Evolutionary conservation across 1,140 invertebrate species (phyloP), one percentile per base, ranked within the genome.

Genomic region (Drosophila lacteicornis): DNA sequence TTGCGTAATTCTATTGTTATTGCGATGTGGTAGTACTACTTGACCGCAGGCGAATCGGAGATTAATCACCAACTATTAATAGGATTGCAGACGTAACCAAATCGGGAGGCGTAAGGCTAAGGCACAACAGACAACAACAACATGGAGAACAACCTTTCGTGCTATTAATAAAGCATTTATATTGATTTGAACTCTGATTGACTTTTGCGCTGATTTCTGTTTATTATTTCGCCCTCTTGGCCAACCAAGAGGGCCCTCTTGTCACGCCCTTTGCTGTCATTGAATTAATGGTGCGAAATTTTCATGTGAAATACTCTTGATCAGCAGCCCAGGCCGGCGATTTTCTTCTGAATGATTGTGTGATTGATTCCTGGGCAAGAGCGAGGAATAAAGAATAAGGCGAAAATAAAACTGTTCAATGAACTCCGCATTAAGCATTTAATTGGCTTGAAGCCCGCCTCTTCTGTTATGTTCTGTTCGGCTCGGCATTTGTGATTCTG

Each of bases 141-240:
- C 40, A 42, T 33, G 38, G 56, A 59, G 25, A 78, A 43, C 56
- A 62, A 58, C 51, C 63, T 70, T 66, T 66, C 65, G 71, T 40
- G 57, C 80, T 57, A 80, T 84, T 88, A 83, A 84, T 80, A 80
- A 80, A 65, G 58, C 74, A 88, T 78, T 87, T 88, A 75, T 88
- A 87, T 87, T 87, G 85, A 87, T 87, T 88, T 87, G 85, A 87
- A 79, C 84, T 84, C 71, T 79, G 77, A 80, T 87, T 87, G 84
- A 87, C 84, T 88, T 84, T 66, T 88, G 80, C 85, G 62, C 78
- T 88, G 84, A 87, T 87, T 88, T 87, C 73, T 83, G 77, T 80
- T 87, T 88, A 88, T 87, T 87, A 80, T 80, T 67, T 80, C 74
- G 68, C 84, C 74, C 80, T 88, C 69, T 87, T 70, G 59, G 61